Evolutionary conservation across 2,888 invertebrate species (phyloP).

Genomic region (Caenorhabditis imperialis): DNA sequence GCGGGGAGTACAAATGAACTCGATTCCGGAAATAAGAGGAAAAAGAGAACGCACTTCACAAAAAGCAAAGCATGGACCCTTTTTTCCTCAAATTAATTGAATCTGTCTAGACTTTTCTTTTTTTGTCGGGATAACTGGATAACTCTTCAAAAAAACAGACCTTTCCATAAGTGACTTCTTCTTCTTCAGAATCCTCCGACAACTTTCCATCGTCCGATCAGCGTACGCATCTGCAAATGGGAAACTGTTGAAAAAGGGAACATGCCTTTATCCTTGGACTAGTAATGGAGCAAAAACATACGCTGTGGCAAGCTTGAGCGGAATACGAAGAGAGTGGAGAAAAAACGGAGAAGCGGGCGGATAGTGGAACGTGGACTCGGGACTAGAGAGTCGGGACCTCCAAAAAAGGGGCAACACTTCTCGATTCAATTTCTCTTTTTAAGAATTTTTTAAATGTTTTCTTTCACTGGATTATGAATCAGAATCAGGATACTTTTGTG

Average conservation of each 20-base stretch:
- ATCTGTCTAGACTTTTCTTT: neutral
- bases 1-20: too few species aligned
- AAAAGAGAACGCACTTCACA: too few species aligned
- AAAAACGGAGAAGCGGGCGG: constrained; percentile 27
- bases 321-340: constrained; percentile 26
- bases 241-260: too few species aligned
- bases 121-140: neutral
- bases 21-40: too few species aligned
- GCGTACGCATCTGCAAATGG: too few species aligned
- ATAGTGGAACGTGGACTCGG: constrained; percentile 46
- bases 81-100: too few species aligned
- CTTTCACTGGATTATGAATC: too few species aligned
- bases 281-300: constrained; percentile 5
- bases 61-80: too few species aligned
- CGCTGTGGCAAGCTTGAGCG: constrained; percentile 9
- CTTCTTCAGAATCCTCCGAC: neutral
- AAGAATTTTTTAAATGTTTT: too few species aligned
- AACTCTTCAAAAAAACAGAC: constrained; percentile 25
- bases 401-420: constrained; percentile 28
- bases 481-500: too few species aligned
- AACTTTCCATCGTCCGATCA: too few species aligned
- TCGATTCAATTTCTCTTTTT: constrained; percentile 33
- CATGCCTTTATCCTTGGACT: neutral
- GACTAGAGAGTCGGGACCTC: constrained; percentile 17
- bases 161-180: constrained; percentile 45